Evolutionary conservation across 1,140 invertebrate genomes (phyloP).

Genomic region (Cherax quadricarinatus): DNA sequence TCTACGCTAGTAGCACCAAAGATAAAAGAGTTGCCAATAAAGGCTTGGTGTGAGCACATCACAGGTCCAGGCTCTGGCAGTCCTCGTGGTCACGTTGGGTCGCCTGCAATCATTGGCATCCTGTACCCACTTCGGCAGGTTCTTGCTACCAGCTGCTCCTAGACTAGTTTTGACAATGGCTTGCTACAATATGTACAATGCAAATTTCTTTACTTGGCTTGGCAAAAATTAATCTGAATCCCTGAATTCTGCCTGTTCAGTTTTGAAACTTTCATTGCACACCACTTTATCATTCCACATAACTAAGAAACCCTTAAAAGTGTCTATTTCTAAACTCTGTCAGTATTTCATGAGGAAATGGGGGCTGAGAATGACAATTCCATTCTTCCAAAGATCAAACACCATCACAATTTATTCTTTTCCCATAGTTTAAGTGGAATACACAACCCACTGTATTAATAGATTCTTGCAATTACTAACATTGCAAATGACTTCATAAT

Average conservation of each 20-base stretch:
- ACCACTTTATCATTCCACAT: background rate
- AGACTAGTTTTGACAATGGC: conserved; percentile 39
- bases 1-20: conserved; percentile 67
- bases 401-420: no score
- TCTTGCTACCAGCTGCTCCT: conserved; percentile 29
- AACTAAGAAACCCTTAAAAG: background rate
- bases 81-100: background rate
- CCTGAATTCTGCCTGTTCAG: background rate
- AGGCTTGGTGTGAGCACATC: conserved; percentile 48
- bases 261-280: background rate
- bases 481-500: no score
- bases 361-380: background rate
- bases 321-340: background rate
- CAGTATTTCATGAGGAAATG: background rate
- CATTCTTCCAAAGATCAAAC: no score
- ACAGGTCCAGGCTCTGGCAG: conserved; percentile 24
- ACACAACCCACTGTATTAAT: no score
- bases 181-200: conserved; percentile 28
- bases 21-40: conserved; percentile 62
- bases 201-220: conserved; percentile 21
- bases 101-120: background rate
- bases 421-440: no score
- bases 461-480: no score
- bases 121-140: background rate
- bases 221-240: background rate